Base-by-base conservation (phyloP, 2,888 invertebrate genomes). In the Cryptocheilus praepositus region DNA sequence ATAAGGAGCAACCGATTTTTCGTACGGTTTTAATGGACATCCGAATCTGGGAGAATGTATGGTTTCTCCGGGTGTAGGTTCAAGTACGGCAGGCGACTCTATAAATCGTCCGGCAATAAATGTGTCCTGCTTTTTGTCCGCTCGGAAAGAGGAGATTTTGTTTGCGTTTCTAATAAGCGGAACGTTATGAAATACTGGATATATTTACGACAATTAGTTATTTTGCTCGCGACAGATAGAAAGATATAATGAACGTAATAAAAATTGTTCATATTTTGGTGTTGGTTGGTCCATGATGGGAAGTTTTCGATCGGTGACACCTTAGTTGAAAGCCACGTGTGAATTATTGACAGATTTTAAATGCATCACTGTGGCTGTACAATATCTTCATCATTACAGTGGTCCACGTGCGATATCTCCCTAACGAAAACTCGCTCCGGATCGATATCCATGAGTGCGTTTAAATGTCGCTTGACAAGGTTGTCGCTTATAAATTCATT, bases 21-120 rank as follows among this genome's bases (percentile, higher is more conserved):
- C 43, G 45, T 64, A 53, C 64, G 57, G 13, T 67, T 49, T 67
- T 78, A 75, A 73, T 77, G 75, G 67, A 60, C 3, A 25, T 2
- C 5, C 25, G 25, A 5, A 25, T 3, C 19, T 43, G 22, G 7
- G 21, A 19, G 22, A 49, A 49, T 4, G 49, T 8, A 11, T 36
- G 36, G 11, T 36, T 36, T 49, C 49, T 49, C 18, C 2, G 8
- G 49, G 8, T 49, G 3, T 4, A 2, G 15, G n/a, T 18, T 11
- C 7, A 49, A 2, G 18, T 1, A 2, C 4, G 18, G 11, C 49
- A 8, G 11, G 8, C 11, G 11, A 49, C 16, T n/a, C 18, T n/a
- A 5, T n/a, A 49, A n/a, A 18, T 36, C 13, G 3, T 36, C 11
- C 36, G 36, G 1, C 3, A 5, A 36, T 7, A 36, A 11, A 11